Evolutionary conservation across 2,797 vertebrate species (phyloP), one percentile per base, ranked within the genome.

Genomic region (Molossus molossus): DNA sequence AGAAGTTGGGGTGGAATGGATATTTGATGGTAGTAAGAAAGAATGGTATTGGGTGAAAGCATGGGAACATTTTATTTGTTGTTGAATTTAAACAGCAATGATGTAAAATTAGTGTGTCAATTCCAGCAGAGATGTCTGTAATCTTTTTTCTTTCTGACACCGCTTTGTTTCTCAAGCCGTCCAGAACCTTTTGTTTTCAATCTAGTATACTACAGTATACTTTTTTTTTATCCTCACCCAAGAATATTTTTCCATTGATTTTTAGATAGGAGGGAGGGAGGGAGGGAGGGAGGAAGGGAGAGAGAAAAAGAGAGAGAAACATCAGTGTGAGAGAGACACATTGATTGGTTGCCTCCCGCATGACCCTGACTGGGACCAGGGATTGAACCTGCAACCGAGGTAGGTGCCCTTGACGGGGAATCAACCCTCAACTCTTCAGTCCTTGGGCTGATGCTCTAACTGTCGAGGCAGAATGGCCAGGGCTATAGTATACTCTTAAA

Each of bases 21-120:
- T 76, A 90, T 90, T 94, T 91, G 57, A 55, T 92, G 15, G 6
- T 91, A 13, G 27, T 81, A 69, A 76, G 53, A 86, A 91, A 73
- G 62, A 92, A 53, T 94, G 50, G 8, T 27, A 6, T 81, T 12
- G 18, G 23, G 73, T 92, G n/a, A 84, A 93, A 94, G 11, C 33
- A 15, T 88, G 73, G 82, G 90, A 69, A 58, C 29, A 53, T 77
- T 76, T 94, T 53, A 50, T 83, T 62, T 87, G 18, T 82, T 91
- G 14, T 94, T 75, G n/a, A 80, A n/a, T 84, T 96, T 94, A 75
- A 48, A 87, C 18, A 94, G 21, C 65, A 83, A 0, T 58, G 57
- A 89, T 92, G 12, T 60, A 95, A 88, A 88, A 53, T 45, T 25
- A 84, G 14, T 53, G 13, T 96, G 64, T 37, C 33, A 69, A 0